These are phyloP conservation scores for Sinosuthora webbiana DNA, from an alignment of 2,113 vertebrate species.

Conservation along the genomic window DNA sequence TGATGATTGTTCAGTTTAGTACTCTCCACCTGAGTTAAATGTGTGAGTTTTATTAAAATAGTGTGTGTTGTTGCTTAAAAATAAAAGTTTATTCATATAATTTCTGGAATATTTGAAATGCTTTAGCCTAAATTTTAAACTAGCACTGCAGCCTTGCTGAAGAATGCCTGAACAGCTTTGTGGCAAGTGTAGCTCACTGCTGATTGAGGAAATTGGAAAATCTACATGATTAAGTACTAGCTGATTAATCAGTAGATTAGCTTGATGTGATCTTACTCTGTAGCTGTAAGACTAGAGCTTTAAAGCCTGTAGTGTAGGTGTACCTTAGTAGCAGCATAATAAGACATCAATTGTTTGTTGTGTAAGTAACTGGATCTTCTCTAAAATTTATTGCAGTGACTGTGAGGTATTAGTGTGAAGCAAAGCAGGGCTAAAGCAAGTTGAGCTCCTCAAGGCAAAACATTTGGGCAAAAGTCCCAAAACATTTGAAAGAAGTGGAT, in stretches of 20 bases:
- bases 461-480: background rate
- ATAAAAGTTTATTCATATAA: constrained; percentile 65
- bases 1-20: constrained; percentile 70
- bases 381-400: background rate
- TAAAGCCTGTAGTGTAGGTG: background rate
- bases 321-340: background rate
- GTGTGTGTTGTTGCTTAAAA: constrained; percentile 74
- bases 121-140: constrained; percentile 16
- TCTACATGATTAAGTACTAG: background rate
- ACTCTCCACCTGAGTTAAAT: constrained; percentile 70
- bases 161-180: background rate
- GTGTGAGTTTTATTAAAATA: constrained; percentile 76
- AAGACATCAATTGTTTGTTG: background rate
- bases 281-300: constrained; percentile 12
- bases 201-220: background rate
- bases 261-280: background rate
- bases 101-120: constrained; percentile 41
- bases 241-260: background rate
- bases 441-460: background rate
- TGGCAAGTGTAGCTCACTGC: background rate
- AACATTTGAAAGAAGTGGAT: background rate
- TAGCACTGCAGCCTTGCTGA: background rate
- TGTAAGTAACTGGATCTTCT: background rate
- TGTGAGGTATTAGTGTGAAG: background rate
- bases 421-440: background rate